Evolutionary conservation across 1,140 invertebrate genomes (phyloP), one percentile per base, ranked within the genome.

Genomic region (Diuraphis noxia): DNA sequence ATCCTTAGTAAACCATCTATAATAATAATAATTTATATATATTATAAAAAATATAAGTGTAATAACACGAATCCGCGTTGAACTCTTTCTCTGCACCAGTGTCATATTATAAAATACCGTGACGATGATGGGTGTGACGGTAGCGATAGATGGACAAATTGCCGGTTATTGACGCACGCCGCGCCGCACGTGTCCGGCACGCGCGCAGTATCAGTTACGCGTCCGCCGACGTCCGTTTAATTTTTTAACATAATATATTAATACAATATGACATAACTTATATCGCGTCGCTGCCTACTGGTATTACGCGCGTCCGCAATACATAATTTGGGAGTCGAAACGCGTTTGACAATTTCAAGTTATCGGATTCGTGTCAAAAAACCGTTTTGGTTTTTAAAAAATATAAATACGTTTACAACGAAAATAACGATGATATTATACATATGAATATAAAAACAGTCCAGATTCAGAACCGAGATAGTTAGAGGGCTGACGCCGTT

Each of bases 121-220:
- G 23, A 88, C 86, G 36, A 17, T 38, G 36, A 17, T 38, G 25
- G 13, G 13, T 46, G 43, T 86, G 34, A 10, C 86, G 49, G 49
- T 5, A 40, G 40, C 85, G 30, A 72, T 72, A 40, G 88, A 89
- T 34, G 49, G 89, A 91, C 89, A 91, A 91, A 91, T 91, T 38
- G 43, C 89, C 52, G 77, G 41, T 52, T 72, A 72, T 72, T 72
- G 56, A 72, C 34, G 89, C n/a, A 23, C 30, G 40, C 88, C 41
- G 43, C 30, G 40, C 88, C 41, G 43, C 89, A 82, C 77, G 89
- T 91, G 89, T 2, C 89, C 1, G 89, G 3, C 89, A 82, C 89
- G 36, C 77, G 89, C 34, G 25, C n/a, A 25, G 19, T 52, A 91
- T 91, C 72, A 6, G 89, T 38, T n/a, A 82, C 89, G 88, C 72